Conservation (phyloP, 2,888 invertebrate species). For the Xylocampa areola region DNA sequence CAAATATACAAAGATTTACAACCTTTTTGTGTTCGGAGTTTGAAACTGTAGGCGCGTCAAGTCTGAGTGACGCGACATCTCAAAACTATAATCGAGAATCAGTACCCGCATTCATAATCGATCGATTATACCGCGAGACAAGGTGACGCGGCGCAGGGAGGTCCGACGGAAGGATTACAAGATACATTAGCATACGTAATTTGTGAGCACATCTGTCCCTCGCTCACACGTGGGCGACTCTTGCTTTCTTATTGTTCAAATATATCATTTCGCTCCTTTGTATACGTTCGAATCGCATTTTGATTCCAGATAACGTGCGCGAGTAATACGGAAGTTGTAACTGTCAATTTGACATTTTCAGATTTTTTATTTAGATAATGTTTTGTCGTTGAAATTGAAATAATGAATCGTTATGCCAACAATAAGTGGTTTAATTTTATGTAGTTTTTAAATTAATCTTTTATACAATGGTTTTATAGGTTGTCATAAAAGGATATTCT, state of each 20-base stretch:
- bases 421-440: conserved; percentile 39
- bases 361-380: conserved; percentile 68
- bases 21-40: conserved; percentile 37
- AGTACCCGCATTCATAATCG: conserved; percentile 77
- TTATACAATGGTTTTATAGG: conserved; percentile 4
- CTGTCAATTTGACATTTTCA: conserved; percentile 65
- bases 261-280: conserved; percentile 77
- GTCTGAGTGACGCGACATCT: conserved; percentile 65
- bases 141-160: conserved; percentile 76
- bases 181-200: conserved; percentile 87
- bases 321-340: conserved; percentile 74
- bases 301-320: conserved; percentile 70
- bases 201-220: conserved; percentile 80
- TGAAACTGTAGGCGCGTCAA: conserved; percentile 49
- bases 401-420: conserved; percentile 54
- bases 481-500: conserved; percentile 15
- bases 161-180: conserved; percentile 87
- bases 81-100: conserved; percentile 63
- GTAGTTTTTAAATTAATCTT: conserved; percentile 24
- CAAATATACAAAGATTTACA: conserved; percentile 38
- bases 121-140: conserved; percentile 78
- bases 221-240: conserved; percentile 77
- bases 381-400: conserved; percentile 68
- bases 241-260: conserved; percentile 82
- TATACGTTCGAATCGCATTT: conserved; percentile 67